phyloP scores from a whole-genome alignment of 2,888 invertebrate species.

The Mythimna ferrago region DNA sequence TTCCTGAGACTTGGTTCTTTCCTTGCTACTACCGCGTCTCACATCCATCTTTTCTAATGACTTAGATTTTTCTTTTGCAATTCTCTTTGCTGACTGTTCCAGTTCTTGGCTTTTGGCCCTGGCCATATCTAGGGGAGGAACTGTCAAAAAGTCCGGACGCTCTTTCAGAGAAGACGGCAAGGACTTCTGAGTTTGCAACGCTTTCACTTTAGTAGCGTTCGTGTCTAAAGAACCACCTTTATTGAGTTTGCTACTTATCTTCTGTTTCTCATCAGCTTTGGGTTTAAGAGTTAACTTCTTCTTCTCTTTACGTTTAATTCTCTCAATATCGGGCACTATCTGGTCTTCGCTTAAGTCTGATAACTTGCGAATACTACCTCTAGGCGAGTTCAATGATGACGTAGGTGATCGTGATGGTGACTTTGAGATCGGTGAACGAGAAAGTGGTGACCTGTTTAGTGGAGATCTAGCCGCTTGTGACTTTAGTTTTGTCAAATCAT shows the following conservation, averaged over 20 bases:
- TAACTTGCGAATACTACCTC: conserved; percentile 88
- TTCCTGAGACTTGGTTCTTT: conserved; percentile 93
- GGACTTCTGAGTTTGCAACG: conserved; percentile 89
- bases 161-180: conserved; percentile 89
- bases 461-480: conserved; percentile 85
- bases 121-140: conserved; percentile 90
- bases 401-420: conserved; percentile 89
- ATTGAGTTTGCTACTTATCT: conserved; percentile 82
- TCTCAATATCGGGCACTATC: conserved; percentile 88
- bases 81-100: conserved; percentile 87
- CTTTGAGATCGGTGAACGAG: conserved; percentile 88
- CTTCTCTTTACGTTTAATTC: conserved; percentile 88
- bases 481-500: conserved; percentile 84
- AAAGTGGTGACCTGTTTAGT: conserved; percentile 84
- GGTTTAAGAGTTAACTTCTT: conserved; percentile 85
- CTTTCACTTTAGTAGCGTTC: conserved; percentile 85
- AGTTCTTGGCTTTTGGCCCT: conserved; percentile 92
- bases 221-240: conserved; percentile 89
- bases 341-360: conserved; percentile 89
- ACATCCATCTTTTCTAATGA: conserved; percentile 92
- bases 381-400: conserved; percentile 88
- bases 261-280: conserved; percentile 87
- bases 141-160: conserved; percentile 88
- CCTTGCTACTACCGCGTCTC: conserved; percentile 90
- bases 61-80: conserved; percentile 92